Base-by-base conservation (phyloP, 2,888 invertebrate genomes). In the Tuta absoluta region DNA sequence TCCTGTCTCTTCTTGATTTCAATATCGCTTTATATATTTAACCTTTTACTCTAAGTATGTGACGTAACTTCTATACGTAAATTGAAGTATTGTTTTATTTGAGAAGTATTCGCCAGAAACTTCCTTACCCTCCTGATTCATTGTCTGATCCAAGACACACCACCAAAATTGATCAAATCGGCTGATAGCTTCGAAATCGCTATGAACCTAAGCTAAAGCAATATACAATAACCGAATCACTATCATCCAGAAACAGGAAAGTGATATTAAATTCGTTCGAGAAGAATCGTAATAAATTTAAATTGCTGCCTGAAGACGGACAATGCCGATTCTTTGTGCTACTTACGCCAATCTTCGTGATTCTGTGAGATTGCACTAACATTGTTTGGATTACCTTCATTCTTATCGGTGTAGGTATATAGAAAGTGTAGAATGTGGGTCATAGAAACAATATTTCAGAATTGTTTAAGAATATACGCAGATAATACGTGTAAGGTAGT, bases 291-390 rank as follows among this genome's bases (percentile, higher is more conserved):
- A 68, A 67, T 72, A 72, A 75, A 74, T 72, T 67, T 68, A 72
- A 74, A 75, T 76, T 71, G 72, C 73, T 65, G 62, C 62, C 49
- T 65, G 65, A 66, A 58, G 66, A 65, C 66, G 67, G 67, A 71
- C 73, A 71, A 72, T 73, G 69, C 71, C 65, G 64, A 68, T 64
- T 70, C 58, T 63, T 68, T 63, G 83, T 79, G 71, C 85, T 71
- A 86, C 82, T 86, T 80, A 84, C 81, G 84, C 82, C 81, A 82
- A 82, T 86, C 85, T 79, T 79, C 70, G 76, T 79, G 79, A 83
- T 81, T 74, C 74, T 37, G 48, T 56, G 51, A 56, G 63, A 65
- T 65, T 63, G 63, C 48, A 56, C 45, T 63, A 59, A 58, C 38
- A 51, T 37, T 64, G 69, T 69, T 69, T 70, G 70, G 62, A 64